Evolutionary conservation across 2,797 vertebrate species (phyloP).

Genomic region (Spheniscus humboldti): DNA sequence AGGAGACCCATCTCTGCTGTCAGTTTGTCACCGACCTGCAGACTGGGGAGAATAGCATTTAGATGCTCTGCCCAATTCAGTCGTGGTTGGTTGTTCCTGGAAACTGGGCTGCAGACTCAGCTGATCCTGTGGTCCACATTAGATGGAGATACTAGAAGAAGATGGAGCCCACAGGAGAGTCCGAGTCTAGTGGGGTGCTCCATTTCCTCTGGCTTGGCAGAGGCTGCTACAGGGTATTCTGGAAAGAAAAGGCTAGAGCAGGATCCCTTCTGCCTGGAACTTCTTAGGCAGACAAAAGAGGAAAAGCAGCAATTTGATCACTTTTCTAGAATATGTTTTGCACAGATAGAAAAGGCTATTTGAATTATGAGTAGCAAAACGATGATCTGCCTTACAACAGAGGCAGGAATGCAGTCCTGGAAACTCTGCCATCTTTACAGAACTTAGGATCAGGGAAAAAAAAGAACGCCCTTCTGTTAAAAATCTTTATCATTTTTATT

Average conservation of each 20-base stretch:
- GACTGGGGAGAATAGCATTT: neutral
- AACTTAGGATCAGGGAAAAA: neutral
- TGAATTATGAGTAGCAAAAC: neutral
- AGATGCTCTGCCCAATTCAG: neutral
- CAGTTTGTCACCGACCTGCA: neutral
- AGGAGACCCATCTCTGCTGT: neutral
- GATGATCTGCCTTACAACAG: neutral
- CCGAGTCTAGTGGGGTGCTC: neutral
- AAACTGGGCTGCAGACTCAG: neutral
- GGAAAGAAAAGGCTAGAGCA: neutral
- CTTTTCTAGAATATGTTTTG: neutral
- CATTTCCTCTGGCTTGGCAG: neutral
- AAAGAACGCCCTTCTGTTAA: neutral
- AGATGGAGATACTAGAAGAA: neutral
- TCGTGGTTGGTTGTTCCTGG: neutral
- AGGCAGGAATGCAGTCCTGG: neutral
- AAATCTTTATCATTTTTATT: neutral
- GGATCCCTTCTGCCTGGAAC: neutral
- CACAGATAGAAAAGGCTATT: neutral
- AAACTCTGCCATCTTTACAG: neutral
- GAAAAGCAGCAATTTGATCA: neutral
- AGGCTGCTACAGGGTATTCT: neutral
- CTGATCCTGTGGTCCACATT: neutral
- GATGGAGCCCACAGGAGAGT: neutral
- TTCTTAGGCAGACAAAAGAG: neutral